Conservation (phyloP, 2,113 vertebrate species). For the Puffinus mauretanicus region DNA sequence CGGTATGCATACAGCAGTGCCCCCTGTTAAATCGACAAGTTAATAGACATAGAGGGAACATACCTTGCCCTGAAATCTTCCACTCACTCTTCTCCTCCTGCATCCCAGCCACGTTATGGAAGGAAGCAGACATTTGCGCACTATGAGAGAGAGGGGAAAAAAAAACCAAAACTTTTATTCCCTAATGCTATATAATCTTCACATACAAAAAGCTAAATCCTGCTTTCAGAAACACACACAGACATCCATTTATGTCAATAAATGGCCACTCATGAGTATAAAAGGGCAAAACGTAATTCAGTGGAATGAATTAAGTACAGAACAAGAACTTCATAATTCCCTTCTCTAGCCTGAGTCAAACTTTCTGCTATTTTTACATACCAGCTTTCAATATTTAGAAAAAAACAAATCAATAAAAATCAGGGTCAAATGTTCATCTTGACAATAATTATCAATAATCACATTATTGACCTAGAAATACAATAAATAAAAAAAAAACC, state of each 20-base stretch:
- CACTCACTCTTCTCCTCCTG: background rate
- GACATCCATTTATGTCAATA: background rate
- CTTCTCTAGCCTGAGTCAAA: background rate
- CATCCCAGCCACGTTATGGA: background rate
- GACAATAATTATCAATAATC: background rate
- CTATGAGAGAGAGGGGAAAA: background rate
- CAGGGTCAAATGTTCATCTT: background rate
- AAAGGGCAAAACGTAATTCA: background rate
- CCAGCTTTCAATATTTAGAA: background rate
- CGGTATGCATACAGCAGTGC: fast-evolving
- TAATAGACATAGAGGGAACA: background rate
- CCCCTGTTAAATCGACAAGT: fast-evolving
- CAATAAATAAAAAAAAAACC: background rate
- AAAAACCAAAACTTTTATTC: background rate
- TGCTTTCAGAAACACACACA: background rate
- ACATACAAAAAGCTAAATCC: background rate
- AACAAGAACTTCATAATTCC: background rate
- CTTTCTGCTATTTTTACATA: background rate
- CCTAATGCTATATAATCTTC: background rate
- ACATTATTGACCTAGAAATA: background rate
- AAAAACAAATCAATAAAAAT: background rate
- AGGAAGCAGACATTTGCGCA: background rate
- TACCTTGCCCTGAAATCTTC: background rate
- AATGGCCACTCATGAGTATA: background rate
- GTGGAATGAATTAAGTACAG: background rate